Base-by-base conservation (phyloP, 2,888 invertebrate genomes). In the Microctonus aethiopoides region DNA sequence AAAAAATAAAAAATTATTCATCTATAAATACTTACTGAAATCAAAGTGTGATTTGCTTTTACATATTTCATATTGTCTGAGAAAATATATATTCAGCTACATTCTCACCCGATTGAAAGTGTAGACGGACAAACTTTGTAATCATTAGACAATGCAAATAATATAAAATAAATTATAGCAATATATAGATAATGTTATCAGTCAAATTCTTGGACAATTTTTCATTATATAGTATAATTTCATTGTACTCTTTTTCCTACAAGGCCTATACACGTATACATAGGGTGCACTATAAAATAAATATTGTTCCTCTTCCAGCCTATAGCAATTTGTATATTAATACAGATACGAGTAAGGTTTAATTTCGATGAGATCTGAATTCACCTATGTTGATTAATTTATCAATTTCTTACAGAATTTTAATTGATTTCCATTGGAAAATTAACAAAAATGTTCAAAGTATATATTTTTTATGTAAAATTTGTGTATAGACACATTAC, bases 261-360 rank as follows among this genome's bases (percentile, higher is more conserved):
- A 56, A 56, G 29, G 29, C 56, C n/a, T 56, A 56, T 56, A 56
- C 56, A 56, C 56, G 56, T 56, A 46, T 46, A 46, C 46, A 56
- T 56, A 56, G 56, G 26, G 29, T 26, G 56, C 26, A 26, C 56
- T 56, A 56, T 34, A 68, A 68, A 73, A 51, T 72, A 70, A 70
- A 65, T 46, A 60, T 76, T 75, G 76, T 75, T 78, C 75, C 78
- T 77, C 77, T 75, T 73, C 77, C 78, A 78, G 77, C 77, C 71
- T 74, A 72, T 46, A 46, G 46, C 46, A 46, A 4, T 16, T 46
- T 46, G 5, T 16, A 46, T 46, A 46, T 20, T n/a, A 39, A 63
- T 59, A 69, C 62, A 65, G 10, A 39, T 39, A 41, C 46, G 63
- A 26, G 59, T 39, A 13, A 63, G 41, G 36, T 41, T 62, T 51